Conservation (phyloP, 2,113 vertebrate genomes). For the Pampusana beccarii region DNA sequence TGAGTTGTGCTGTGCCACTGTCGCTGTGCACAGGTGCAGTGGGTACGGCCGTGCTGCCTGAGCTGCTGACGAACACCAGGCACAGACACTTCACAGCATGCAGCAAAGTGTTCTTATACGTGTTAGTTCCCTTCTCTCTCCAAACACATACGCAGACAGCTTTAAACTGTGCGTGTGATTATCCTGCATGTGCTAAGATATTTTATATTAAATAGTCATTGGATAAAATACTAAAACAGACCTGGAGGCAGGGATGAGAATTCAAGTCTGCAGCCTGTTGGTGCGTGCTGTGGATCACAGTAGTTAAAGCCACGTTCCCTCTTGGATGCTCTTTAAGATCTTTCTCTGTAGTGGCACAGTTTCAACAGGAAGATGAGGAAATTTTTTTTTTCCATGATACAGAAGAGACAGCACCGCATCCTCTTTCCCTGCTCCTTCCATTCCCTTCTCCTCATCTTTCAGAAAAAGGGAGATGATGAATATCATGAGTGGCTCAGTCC, state of each 20-base stretch:
- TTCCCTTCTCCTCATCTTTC: not conserved
- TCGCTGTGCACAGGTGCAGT: not conserved
- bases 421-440: not conserved
- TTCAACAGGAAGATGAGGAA: not conserved
- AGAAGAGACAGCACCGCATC: not conserved
- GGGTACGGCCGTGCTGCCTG: fast-evolving
- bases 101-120: not conserved
- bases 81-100: not conserved
- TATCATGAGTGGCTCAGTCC: not conserved
- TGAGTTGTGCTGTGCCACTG: not conserved
- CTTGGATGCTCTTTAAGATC: not conserved
- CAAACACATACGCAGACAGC: not conserved
- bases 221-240: not conserved
- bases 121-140: not conserved
- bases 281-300: not conserved
- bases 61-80: not conserved
- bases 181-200: not conserved
- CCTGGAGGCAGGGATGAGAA: not conserved
- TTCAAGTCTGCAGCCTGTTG: not conserved
- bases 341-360: not conserved
- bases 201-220: not conserved
- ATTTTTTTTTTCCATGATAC: not conserved
- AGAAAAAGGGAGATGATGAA: not conserved
- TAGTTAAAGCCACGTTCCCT: not conserved
- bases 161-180: not conserved